Evolutionary conservation across 2,888 invertebrate species (phyloP).

Genomic region (Sarcophaga variegata): DNA sequence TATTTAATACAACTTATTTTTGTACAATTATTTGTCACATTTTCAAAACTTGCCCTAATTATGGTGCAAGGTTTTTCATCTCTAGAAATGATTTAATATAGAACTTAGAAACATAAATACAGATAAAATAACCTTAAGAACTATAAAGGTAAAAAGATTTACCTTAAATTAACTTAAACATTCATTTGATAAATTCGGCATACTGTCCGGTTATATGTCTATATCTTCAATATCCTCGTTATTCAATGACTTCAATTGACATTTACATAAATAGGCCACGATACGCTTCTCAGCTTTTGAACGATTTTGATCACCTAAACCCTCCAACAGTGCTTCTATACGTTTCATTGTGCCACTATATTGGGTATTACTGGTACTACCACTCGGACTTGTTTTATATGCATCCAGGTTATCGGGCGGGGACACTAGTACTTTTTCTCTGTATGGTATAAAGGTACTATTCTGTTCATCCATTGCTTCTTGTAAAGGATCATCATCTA

Average conservation of each 20-base stretch:
- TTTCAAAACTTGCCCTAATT: too few species aligned
- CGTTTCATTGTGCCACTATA: conserved; percentile 71
- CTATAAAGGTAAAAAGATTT: too few species aligned
- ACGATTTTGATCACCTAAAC: conserved; percentile 75
- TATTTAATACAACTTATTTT: too few species aligned
- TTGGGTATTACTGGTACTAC: conserved; percentile 55
- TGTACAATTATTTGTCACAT: too few species aligned
- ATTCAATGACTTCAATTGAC: conserved; percentile 75
- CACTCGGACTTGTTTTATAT: conserved; percentile 12
- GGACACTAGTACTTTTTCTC: conserved; percentile 61
- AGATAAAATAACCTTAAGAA: too few species aligned
- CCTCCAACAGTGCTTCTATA: conserved; percentile 76
- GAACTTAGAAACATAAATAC: too few species aligned
- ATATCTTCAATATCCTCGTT: conserved; percentile 77
- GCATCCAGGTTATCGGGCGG: not conserved
- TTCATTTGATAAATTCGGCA: too few species aligned
- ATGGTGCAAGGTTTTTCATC: too few species aligned
- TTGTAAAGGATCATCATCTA: conserved; percentile 76
- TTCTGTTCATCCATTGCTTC: conserved; percentile 77
- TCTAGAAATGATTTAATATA: too few species aligned
- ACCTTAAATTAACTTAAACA: too few species aligned
- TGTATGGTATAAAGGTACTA: conserved; percentile 54
- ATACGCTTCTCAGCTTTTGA: conserved; percentile 78
- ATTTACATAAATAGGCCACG: conserved; percentile 77
- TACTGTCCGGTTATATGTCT: conserved; percentile 69